phyloP scores from a whole-genome alignment of 2,797 vertebrate genomes.

The Urocyon cinereoargenteus region DNA sequence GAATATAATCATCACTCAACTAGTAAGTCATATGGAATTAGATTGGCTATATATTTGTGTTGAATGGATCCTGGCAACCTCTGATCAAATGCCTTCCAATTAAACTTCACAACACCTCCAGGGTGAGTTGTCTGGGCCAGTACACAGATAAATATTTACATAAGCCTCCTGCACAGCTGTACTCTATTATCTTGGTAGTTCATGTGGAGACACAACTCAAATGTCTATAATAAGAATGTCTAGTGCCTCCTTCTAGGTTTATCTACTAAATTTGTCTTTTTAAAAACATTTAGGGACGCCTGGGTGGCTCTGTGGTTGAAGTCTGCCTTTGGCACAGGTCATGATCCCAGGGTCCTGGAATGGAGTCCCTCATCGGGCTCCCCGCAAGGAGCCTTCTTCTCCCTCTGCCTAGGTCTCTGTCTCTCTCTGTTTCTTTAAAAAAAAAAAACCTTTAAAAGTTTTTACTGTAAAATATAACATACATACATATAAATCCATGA shows the following conservation, averaged over 20 bases:
- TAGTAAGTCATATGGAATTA: slow-evolving; percentile 60
- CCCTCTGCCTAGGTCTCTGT: too few species aligned
- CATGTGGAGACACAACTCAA: background rate
- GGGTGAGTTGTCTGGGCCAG: slow-evolving; percentile 33
- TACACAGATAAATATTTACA: slow-evolving; percentile 68
- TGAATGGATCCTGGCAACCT: slow-evolving; percentile 61
- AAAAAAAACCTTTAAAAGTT: background rate
- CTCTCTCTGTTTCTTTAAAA: too few species aligned
- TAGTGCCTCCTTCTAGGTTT: background rate
- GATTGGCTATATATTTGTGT: slow-evolving; percentile 39
- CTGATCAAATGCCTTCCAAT: slow-evolving; percentile 59
- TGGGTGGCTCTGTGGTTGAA: too few species aligned
- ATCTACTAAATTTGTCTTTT: slow-evolving; percentile 21
- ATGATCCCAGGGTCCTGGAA: too few species aligned
- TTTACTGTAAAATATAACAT: slow-evolving; percentile 6
- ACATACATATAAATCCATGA: background rate
- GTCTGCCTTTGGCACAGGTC: too few species aligned
- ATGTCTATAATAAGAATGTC: background rate
- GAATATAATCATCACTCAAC: slow-evolving; percentile 30
- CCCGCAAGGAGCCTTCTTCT: too few species aligned
- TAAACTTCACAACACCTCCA: slow-evolving; percentile 25
- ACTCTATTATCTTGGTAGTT: slow-evolving; percentile 2
- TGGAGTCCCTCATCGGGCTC: too few species aligned
- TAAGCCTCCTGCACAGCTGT: slow-evolving; percentile 31
- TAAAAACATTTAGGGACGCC: too few species aligned